Evolutionary conservation across 2,113 vertebrate genomes (phyloP), one percentile per base, ranked within the genome.

Genomic region (Scartelaos histophorus): DNA sequence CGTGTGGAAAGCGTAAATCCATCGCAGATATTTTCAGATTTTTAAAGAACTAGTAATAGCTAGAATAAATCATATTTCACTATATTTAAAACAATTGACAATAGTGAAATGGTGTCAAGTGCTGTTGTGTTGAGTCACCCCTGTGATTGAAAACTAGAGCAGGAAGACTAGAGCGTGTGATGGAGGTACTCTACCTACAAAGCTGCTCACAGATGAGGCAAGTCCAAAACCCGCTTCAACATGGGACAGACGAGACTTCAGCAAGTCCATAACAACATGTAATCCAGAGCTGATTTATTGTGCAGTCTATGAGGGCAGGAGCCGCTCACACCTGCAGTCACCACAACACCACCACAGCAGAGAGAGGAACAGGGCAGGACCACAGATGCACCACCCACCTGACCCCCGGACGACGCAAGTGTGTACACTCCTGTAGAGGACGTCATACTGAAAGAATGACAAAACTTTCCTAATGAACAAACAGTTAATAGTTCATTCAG

Each of bases 341-440:
- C 51, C 24, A 60, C 58, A 25, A 60, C 58, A 25, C 3, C 13
- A 51, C 56, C 12, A 58, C 21, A 58, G 56, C 5, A 25, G 1
- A 4, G 13, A 25, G 13, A 15, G 21, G 56, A 58, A 25, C 89
- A 90, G 70, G 73, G 79, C 71, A 81, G 81, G 82, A 88, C 88
- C 83, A 61, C 85, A 89, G 82, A 81, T 79, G 84, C 88, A 73
- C 90, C 91, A 85, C 91, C 91, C 87, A 90, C 88, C 84, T 83
- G 66, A 83, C 82, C 71, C 54, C 66, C 69, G 79, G 71, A 62
- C 75, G 78, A 73, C 81, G 4, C 68, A 79, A 19, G 47, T 7
- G 17, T 51, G 6, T n/a, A n/a, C n/a, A n/a, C 47, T 16, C 16
- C 47, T 51, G 5, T 19, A 51, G 47, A 17, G 47, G 5, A 51